Evolutionary conservation across 2,113 vertebrate species (phyloP), one percentile per base, ranked within the genome.

Genomic region (Cervus canadensis): DNA sequence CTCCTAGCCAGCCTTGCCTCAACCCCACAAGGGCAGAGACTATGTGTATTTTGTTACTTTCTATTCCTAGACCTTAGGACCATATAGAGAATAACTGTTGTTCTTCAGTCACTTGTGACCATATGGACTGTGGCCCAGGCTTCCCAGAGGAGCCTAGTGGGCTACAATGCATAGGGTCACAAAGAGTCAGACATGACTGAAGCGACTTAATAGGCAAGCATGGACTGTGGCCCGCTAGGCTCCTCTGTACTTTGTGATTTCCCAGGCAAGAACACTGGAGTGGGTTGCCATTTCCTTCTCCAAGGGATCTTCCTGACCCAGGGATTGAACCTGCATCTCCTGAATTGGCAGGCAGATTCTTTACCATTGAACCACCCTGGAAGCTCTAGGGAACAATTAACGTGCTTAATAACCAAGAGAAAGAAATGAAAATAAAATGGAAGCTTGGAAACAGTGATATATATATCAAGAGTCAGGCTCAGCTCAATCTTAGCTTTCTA

Each of bases 381-480:
- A 76, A 43, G 71, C 71, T 26, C 43, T 14, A 4, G 3, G 16
- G 28, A 33, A 59, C 45, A 30, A 9, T 43, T 25, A 23, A 2
- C 17, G 4, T 7, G 54, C 40, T 57, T 60, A 12, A 28, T 40
- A 19, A 40, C 54, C 40, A 91, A 84, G 40, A 15, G 17, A 15
- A 36, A 81, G 59, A 74, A 28, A 33, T 6, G 43, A 64, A 56
- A 43, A 76, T 14, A 19, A 96, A 19, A 2, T 1, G 3, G 52
- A 10, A 67, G 7, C 62, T 60, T 43, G 25, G 48, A 59, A 56
- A 28, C 52, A 15, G 33, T 9, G 8, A 33, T 25, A 0, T 2
- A 28, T 0, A 2, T 1, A 3, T 57, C 1, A 3, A 25, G 28
- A 50, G 14, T 4, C 8, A 4, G n/a, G 79, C 9, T 74, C 43